These are phyloP conservation scores for Diorhabda sublineata DNA, from an alignment of 1,140 invertebrate species.

Conservation along the genomic window DNA sequence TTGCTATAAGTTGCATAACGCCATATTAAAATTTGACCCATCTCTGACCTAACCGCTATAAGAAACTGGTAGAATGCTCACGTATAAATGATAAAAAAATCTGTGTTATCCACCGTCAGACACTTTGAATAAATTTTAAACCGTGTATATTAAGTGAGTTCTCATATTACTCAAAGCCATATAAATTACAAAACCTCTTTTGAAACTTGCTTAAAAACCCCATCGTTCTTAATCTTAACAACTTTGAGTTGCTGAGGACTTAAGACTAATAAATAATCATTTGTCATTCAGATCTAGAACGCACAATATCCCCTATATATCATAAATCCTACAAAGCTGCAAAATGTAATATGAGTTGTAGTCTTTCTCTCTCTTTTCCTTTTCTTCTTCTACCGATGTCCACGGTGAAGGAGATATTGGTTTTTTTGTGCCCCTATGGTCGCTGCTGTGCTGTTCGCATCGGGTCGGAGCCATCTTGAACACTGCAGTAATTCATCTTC, in stretches of 20 bases:
- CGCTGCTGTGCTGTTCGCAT: constrained; percentile 20
- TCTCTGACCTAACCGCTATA: background rate
- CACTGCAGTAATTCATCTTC: constrained; percentile 38
- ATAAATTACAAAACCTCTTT: constrained; percentile 13
- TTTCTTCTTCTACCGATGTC: constrained; percentile 30
- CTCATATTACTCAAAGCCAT: constrained; percentile 12
- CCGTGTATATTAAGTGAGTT: constrained; percentile 12
- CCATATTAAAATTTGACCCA: background rate
- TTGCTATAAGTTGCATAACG: background rate
- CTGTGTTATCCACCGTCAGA: background rate
- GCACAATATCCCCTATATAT: constrained; percentile 39
- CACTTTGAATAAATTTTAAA: background rate
- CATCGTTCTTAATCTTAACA: constrained; percentile 28
- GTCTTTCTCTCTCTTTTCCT: constrained; percentile 32
- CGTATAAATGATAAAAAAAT: background rate
- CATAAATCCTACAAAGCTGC: constrained; percentile 39
- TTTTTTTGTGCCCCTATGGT: constrained; percentile 29
- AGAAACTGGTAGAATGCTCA: background rate
- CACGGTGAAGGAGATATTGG: constrained; percentile 35
- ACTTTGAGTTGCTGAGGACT: constrained; percentile 30
- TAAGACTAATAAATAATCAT: constrained; percentile 36
- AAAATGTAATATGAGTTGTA: constrained; percentile 43
- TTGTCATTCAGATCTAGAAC: constrained; percentile 37
- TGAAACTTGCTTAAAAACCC: constrained; percentile 12
- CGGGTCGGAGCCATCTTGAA: constrained; percentile 38